Conservation (phyloP, 2,888 invertebrate species). For the Eubasilissa splendida region DNA sequence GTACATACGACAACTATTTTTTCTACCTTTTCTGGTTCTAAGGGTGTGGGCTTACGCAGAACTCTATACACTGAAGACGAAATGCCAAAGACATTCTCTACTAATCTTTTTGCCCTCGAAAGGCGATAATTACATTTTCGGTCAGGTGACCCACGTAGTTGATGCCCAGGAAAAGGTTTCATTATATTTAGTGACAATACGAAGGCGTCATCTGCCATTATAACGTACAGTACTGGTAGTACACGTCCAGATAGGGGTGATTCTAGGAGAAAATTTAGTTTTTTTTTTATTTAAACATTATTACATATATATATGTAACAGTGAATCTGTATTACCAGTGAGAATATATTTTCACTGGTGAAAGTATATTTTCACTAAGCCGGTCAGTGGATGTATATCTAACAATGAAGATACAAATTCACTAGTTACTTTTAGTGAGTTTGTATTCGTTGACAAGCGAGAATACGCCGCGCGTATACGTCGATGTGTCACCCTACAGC, state of each 20-base stretch:
- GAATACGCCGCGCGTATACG: too few relatives aligned
- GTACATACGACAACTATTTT: not conserved
- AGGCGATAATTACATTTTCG: not conserved
- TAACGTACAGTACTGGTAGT: not conserved
- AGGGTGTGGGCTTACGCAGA: not conserved
- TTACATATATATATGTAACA: too few relatives aligned
- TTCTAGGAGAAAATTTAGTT: too few relatives aligned
- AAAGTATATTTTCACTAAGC: too few relatives aligned
- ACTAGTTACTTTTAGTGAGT: too few relatives aligned
- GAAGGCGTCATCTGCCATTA: not conserved
- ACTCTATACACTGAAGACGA: not conserved
- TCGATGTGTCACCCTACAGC: too few relatives aligned
- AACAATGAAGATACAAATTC: too few relatives aligned
- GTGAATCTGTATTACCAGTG: too few relatives aligned
- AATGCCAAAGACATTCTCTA: conserved; percentile 4
- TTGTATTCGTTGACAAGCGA: too few relatives aligned
- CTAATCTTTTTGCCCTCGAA: not conserved
- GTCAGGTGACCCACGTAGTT: not conserved
- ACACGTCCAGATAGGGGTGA: not conserved
- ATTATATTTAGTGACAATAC: not conserved
- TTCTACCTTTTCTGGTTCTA: not conserved
- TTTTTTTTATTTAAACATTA: too few relatives aligned
- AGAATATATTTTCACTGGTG: too few relatives aligned
- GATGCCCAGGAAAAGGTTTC: not conserved
- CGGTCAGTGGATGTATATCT: too few relatives aligned